Evolutionary conservation across 2,113 vertebrate species (phyloP).

Genomic region (Bubo blakistoni): DNA sequence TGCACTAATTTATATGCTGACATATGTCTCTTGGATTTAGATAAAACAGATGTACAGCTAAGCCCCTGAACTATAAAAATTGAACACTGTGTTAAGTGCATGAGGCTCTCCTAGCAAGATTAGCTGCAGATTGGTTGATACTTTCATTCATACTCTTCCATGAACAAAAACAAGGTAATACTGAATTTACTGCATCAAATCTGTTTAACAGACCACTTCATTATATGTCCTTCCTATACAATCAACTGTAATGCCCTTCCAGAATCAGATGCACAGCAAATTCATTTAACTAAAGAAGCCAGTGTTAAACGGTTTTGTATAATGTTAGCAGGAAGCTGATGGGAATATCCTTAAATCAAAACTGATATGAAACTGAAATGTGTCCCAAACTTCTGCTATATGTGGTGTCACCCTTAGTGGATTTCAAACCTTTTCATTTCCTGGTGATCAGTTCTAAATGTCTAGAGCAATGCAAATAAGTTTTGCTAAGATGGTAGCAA

Average conservation of each 20-base stretch:
- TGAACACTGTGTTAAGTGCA: too few species aligned
- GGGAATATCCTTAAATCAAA: too few species aligned
- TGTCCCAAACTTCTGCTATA: too few species aligned
- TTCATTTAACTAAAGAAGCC: too few species aligned
- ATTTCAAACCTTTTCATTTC: not conserved
- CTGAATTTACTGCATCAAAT: not conserved
- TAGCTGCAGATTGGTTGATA: not conserved
- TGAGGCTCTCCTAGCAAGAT: not conserved
- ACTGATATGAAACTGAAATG: too few species aligned
- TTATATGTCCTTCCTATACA: not conserved
- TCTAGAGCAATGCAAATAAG: not conserved
- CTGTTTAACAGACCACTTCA: fast-evolving
- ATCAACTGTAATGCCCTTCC: not conserved
- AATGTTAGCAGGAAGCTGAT: too few species aligned
- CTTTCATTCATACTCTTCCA: not conserved
- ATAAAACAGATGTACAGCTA: too few species aligned
- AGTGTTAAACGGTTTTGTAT: too few species aligned
- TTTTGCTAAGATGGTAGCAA: not conserved
- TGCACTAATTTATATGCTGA: too few species aligned
- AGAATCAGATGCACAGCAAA: not conserved
- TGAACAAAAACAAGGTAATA: not conserved
- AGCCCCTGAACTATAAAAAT: too few species aligned
- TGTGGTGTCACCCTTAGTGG: not conserved
- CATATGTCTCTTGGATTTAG: too few species aligned
- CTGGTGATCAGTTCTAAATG: not conserved